Percentiles rank a stretch among this genome's conserved stretches.
phyloP scores from a whole-genome alignment of 2,113 vertebrate genomes.

The Pseudolaguvia tuberculata region DNA sequence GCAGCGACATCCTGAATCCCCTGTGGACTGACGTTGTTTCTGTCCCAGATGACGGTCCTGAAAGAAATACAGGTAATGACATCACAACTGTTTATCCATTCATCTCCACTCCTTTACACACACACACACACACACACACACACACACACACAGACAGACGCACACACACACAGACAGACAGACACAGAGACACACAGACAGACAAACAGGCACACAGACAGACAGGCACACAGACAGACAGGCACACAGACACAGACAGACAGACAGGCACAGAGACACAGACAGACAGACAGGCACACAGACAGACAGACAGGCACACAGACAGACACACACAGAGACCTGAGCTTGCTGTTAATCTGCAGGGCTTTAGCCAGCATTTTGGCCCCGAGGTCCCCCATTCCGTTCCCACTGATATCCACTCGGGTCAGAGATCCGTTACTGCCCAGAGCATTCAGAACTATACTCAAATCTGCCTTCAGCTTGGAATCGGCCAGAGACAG shows the following conservation, averaged over 20 bases:
- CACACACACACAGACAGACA: too few species aligned
- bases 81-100: too few species aligned
- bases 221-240: too few species aligned
- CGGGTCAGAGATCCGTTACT: slow-evolving; percentile 92
- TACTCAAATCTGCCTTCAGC: slow-evolving; percentile 88
- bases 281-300: too few species aligned
- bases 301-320: too few species aligned
- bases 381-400: slow-evolving; percentile 96
- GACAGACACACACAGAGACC: slow-evolving; percentile 61
- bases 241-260: too few species aligned
- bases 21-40: slow-evolving; percentile 91
- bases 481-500: slow-evolving; percentile 93
- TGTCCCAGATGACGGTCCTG: slow-evolving; percentile 98
- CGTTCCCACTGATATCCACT: slow-evolving; percentile 93
- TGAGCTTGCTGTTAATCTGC: slow-evolving; percentile 97
- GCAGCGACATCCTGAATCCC: slow-evolving; percentile 95
- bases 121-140: neutral
- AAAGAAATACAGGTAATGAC: neutral
- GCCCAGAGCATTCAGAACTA: slow-evolving; percentile 91
- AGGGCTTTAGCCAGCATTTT: slow-evolving; percentile 97
- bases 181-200: slow-evolving; percentile 63
- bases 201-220: too few species aligned
- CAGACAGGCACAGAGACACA: too few species aligned
- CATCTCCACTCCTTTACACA: neutral
- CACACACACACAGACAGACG: too few species aligned